Base-by-base conservation (phyloP, 2,797 vertebrate species). In the Numenius phaeopus region DNA sequence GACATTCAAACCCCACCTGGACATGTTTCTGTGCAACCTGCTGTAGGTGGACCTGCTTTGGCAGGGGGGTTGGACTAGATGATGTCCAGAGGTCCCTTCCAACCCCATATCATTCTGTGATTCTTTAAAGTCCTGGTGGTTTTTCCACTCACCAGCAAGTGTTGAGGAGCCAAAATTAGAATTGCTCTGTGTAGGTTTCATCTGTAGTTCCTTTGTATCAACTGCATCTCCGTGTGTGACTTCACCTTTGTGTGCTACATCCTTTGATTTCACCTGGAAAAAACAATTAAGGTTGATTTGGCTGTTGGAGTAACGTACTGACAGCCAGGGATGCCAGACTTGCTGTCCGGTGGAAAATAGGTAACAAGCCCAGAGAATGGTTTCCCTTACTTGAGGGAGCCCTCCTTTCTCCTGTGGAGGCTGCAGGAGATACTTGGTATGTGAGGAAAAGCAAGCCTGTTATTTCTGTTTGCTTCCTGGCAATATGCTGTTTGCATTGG, bases 101-200 rank as follows among this genome's bases (percentile, higher is more conserved):
- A 37, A 49, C 15, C 54, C 75, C 67, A 50, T 46, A 20, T 20
- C 19, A 20, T 46, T 46, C 44, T 46, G 5, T 46, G 44, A 46
- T 46, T 46, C 44, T 46, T 19, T 24, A 71, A 40, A 83, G 32
- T n/a, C 21, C 7, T 34, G 8, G 0, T 7, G 0, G 0, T 14
- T 66, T 83, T 52, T 61, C 49, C 4, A 24, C 47, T 85, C 69
- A 49, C 17, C 20, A 83, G 9, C 14, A 75, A 44, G 14, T 72
- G 13, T 19, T 69, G 54, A 89, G 37, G 70, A 87, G 46, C 30
- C 22, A 52, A 52, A 78, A 37, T 79, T 54, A 30, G 17, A 40
- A 20, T 42, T 71, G 34, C 22, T 75, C 14, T 57, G 2, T 66
- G 9, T 21, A 47, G 40, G 37, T 91, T 50, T 39, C 50, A 30